Evolutionary conservation across 2,113 vertebrate species (phyloP), one percentile per base, ranked within the genome.

Genomic region (Taxidea taxus): DNA sequence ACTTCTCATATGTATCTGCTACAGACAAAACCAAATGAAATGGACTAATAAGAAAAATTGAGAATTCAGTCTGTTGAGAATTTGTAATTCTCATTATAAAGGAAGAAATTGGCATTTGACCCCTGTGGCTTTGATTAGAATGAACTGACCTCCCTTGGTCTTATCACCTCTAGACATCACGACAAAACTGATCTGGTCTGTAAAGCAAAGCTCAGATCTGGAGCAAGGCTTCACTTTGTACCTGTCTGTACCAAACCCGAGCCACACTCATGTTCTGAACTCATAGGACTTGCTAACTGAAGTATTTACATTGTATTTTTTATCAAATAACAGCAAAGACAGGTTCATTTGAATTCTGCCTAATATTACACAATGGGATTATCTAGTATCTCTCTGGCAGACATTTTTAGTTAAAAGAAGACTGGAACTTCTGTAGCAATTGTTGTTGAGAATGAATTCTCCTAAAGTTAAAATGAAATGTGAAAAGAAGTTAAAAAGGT

Each of bases 271-370:
- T 85, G 56, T 39, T 88, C 62, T 96, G 27, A 77, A 77, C 10
- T 85, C 39, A 3, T 39, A 31, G 12, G 8, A 51, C 68, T 95
- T 97, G 47, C 82, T 84, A 81, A 66, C 70, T 62, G n/a, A 93
- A 92, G 16, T 49, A 62, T 80, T 80, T 83, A 37, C 21, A 58
- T 72, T 92, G 42, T 82, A 13, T 72, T 90, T 87, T 93, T 70
- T 62, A 84, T 91, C 77, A 91, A 93, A 96, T n/a, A 88, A 20
- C 31, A 68, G 47, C 77, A 75, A 85, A 93, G 56, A 72, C 39
- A 42, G 83, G 42, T 37, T 80, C 25, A 20, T 66, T 90, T 90
- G 51, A 90, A 2, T 66, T 87, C 54, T 93, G 25, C 77, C 29
- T 80, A 64, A 31, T 88, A 77, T 88, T 92, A 39, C 91, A 58